Percentiles rank a stretch among this genome's conserved stretches.
Evolutionary conservation across 2,797 vertebrate genomes (phyloP).

Genomic region (Australoheros facetus): DNA sequence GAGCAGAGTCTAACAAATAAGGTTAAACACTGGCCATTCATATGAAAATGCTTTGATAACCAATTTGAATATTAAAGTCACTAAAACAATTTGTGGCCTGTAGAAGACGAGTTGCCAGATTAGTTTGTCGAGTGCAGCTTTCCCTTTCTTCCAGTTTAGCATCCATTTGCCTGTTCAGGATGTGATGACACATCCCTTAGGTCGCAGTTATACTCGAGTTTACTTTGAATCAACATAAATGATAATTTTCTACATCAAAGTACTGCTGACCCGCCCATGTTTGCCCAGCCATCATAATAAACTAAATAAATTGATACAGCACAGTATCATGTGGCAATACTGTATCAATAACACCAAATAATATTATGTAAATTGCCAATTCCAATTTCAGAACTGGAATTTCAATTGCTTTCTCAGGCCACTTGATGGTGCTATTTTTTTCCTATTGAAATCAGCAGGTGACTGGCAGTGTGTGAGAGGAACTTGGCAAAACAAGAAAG

Average conservation of each 20-base stretch:
- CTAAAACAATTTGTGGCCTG: background rate
- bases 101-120: background rate
- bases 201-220: no score
- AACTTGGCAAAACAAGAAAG: background rate
- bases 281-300: no score
- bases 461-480: background rate
- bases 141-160: no score
- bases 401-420: background rate
- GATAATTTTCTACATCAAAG: no score
- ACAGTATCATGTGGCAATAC: no score
- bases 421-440: background rate
- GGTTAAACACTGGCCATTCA: background rate
- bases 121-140: background rate
- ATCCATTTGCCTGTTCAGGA: no score
- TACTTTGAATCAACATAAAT: no score
- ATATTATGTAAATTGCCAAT: background rate
- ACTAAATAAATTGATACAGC: no score
- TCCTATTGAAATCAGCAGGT: background rate
- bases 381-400: background rate
- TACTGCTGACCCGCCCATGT: no score
- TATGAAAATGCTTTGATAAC: background rate
- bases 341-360: no score
- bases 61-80: background rate
- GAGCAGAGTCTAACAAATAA: background rate
- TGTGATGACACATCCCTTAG: no score